A percentile compares a stretch with the other conserved stretches of the same genome.
These are phyloP conservation scores for Passer domesticus DNA, from an alignment of 2,113 vertebrate species.

Conservation along the genomic window DNA sequence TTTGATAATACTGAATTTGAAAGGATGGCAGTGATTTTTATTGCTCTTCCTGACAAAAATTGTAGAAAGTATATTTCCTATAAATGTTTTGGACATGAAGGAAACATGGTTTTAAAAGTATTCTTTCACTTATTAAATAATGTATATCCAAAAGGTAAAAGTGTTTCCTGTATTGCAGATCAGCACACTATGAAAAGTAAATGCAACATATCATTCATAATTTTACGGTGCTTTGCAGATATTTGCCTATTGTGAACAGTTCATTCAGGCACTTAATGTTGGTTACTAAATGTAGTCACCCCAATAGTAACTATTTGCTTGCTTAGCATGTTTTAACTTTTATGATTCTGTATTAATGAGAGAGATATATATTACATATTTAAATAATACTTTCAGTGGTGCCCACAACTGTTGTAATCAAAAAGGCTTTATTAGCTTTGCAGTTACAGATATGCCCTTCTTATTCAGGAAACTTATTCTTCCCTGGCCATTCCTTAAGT, in stretches of 20 bases:
- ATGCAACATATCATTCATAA: not conserved
- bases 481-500: not conserved
- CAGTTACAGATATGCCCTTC: not conserved
- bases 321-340: not conserved
- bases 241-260: constrained; percentile 22
- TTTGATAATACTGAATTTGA: not conserved
- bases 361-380: constrained; percentile 2
- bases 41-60: not conserved
- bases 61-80: not conserved
- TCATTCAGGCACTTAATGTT: constrained; percentile 4
- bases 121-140: not conserved
- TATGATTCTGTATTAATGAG: not conserved
- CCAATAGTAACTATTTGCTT: constrained; percentile 1
- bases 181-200: constrained; percentile 1
- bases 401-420: not conserved
- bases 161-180: not conserved
- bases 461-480: not conserved
- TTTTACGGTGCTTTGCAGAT: constrained; percentile 43
- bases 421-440: not conserved
- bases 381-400: constrained; percentile 11
- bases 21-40: not conserved
- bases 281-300: constrained; percentile 19
- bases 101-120: not conserved
- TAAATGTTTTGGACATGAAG: not conserved
- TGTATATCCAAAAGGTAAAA: not conserved